Base-by-base conservation (phyloP, 92 coral and sea anemone species). In the Siderastrea siderea region DNA sequence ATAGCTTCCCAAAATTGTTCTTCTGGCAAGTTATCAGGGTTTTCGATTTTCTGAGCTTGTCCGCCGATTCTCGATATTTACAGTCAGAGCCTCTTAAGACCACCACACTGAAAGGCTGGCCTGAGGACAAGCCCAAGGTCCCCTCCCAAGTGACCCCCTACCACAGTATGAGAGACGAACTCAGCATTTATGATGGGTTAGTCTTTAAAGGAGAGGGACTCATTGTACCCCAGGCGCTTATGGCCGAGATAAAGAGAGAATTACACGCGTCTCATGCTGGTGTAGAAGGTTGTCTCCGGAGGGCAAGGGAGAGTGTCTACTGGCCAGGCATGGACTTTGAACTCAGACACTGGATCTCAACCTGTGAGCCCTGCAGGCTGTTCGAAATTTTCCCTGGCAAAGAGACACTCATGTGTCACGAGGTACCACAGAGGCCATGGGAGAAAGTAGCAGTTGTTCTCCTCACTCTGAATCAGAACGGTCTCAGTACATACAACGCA, bases 311-410 rank as follows among this genome's bases (percentile, higher is more conserved):
- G 61, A 80, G 83, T 67, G 79, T 83, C 38, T 83, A 76, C 75
- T 83, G 92, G 88, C 92, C 83, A 3, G 16, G 81, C 26, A 82
- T 82, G 87, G 82, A 88, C 71, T 75, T 84, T 61, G 92, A 88
- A 61, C 62, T 88, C 44, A 74, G 77, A 19, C 92, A 88, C 77
- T 82, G 73, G 73, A 68, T 68, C 16, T 49, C 43, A 59, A 15
- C 64, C 14, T 88, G 91, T 54, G 70, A 81, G 58, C 86, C 84
- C 2, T 82, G 88, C 75, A 77, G 75, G 1, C 79, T 67, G 84
- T 72, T 82, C 71, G 84, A 84, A 38, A 57, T 69, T 5, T 70
- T 80, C 1, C 88, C 68, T 7, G 79, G 84, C 47, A 83, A 89
- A 17, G 84, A 83, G 51, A 83, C 88, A 19, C 72, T 47, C 65